Evolutionary conservation across 2,797 vertebrate genomes (phyloP).

Genomic region (Pachyuromys duprasi): DNA sequence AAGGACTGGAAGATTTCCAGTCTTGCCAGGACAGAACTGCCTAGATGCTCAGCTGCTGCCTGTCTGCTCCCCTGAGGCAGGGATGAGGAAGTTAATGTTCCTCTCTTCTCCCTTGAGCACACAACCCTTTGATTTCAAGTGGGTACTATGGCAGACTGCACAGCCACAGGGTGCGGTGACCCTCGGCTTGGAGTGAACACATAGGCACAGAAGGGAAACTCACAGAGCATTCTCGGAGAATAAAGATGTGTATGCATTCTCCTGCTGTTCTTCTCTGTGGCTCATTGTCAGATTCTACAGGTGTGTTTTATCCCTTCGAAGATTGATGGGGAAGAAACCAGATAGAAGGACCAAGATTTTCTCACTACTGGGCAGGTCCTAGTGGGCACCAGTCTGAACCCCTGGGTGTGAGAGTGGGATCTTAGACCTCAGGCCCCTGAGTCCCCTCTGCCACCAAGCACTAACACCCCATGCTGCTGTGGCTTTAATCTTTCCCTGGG

Average conservation of each 20-base stretch:
- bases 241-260: not conserved
- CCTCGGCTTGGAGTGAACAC: not conserved
- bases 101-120: not conserved
- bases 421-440: accelerated
- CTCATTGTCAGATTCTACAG: not conserved
- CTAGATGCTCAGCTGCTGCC: not conserved
- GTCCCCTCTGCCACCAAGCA: not conserved
- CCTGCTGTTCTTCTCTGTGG: not conserved
- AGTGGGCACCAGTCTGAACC: not conserved
- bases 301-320: not conserved
- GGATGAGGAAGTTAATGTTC: not conserved
- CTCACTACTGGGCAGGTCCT: not conserved
- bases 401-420: not conserved
- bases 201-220: not conserved
- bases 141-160: not conserved
- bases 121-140: not conserved
- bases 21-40: too few species aligned
- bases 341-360: not conserved
- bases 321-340: not conserved
- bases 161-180: not conserved
- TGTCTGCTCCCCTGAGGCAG: not conserved
- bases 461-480: not conserved
- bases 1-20: not conserved
- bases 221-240: not conserved
- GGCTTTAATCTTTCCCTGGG: constrained; percentile 27